phyloP scores from a whole-genome alignment of 2,797 vertebrate species.

The Acridotheres tristis region DNA sequence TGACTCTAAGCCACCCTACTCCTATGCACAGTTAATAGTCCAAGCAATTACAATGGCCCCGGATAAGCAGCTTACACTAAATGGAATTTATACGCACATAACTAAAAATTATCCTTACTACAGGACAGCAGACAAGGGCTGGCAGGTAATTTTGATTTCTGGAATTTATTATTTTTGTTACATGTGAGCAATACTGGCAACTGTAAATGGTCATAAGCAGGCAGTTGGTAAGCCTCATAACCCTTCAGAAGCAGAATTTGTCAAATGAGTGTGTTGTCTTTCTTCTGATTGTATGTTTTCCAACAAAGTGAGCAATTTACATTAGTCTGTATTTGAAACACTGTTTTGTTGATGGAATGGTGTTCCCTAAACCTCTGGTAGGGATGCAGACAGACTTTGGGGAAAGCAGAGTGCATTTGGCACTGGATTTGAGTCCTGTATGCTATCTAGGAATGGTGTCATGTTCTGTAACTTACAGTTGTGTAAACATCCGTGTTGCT shows the following conservation, averaged over 20 bases:
- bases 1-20: constrained; percentile 97
- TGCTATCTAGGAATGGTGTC: background rate
- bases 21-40: constrained; percentile 96
- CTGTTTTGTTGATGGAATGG: background rate
- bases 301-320: background rate
- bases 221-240: background rate
- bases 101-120: constrained; percentile 98
- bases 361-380: background rate
- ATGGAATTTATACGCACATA: constrained; percentile 98
- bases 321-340: background rate
- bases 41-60: constrained; percentile 97
- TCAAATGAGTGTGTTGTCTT: background rate
- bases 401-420: background rate
- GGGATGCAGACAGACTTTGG: background rate
- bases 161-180: background rate
- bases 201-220: background rate
- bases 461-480: background rate
- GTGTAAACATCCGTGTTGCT: background rate
- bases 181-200: background rate
- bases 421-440: background rate
- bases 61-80: constrained; percentile 96
- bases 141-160: constrained; percentile 85
- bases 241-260: background rate
- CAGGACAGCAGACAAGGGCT: constrained; percentile 98
- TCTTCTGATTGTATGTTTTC: background rate